Evolutionary conservation across 2,888 invertebrate species (phyloP), one percentile per base, ranked within the genome.

Genomic region (Ochropleura plecta): DNA sequence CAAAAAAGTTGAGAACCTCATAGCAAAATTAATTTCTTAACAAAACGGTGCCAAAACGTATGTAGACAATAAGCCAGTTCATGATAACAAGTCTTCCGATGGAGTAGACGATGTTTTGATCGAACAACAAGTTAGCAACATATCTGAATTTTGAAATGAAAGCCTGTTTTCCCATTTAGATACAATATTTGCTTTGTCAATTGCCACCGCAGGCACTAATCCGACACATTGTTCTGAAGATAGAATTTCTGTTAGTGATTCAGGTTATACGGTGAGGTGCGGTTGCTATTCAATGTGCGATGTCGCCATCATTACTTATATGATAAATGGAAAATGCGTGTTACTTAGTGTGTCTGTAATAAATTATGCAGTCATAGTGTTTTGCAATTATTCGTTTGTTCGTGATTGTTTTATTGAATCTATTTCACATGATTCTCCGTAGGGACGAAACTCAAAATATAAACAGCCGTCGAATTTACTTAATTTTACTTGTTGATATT

Each of bases 251-350:
- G 55, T 62, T 62, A 63, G 62, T 80, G 66, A 67, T 80, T 78
- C 80, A 79, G 62, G 51, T 69, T 68, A 69, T 75, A 16, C 6
- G 49, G 49, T 18, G 49, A 78, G 75, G 53, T 69, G 59, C 53
- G 59, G 81, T 68, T 81, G 81, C 49, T 65, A 55, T 75, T 69
- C 59, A 18, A 59, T 68, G 44, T 40, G 44, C 49, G 8, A 60
- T 79, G 68, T 69, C 59, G 68, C 60, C 75, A 74, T 44, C 48
- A 65, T 65, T 63, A 62, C 59, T 69, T 59, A 60, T 57, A 80
- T 81, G 76, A 81, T 81, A 65, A 80, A 80, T 78, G 46, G 80
- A 64, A 67, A 74, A 74, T 74, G 73, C 44, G 20, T 46, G 60
- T 46, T 16, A 46, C 62, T 57, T 48, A 44, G 55, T 67, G 16